Conservation (phyloP, 2,113 vertebrate genomes). For the Tragelaphus strepsiceros region DNA sequence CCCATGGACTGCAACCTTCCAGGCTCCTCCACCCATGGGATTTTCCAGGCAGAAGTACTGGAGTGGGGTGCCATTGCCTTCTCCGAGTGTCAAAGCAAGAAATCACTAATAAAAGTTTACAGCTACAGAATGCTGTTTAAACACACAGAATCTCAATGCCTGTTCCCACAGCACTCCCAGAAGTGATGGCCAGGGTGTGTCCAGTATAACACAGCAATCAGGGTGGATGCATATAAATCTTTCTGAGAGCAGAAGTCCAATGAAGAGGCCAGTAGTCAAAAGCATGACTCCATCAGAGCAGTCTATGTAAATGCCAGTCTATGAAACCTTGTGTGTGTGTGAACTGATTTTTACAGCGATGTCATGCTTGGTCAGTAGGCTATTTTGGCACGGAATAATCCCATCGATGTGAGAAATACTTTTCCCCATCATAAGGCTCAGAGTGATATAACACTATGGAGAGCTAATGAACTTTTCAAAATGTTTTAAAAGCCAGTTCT, state of each 20-base stretch:
- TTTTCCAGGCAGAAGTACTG: no score
- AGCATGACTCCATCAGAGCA: neutral
- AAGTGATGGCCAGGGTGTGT: neutral
- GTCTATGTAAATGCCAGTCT: neutral
- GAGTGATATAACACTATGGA: neutral
- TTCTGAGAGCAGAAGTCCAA: neutral
- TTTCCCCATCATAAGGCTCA: neutral
- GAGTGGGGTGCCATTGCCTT: no score
- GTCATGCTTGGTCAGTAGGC: neutral
- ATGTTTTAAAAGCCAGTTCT: conserved; percentile 47
- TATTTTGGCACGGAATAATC: conserved; percentile 16
- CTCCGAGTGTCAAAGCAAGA: neutral
- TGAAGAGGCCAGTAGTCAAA: neutral
- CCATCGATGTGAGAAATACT: neutral
- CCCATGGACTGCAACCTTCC: no score
- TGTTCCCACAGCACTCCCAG: neutral
- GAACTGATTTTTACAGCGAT: neutral
- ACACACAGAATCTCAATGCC: neutral
- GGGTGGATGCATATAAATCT: neutral
- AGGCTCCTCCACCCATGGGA: no score
- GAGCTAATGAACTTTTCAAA: conserved; percentile 53
- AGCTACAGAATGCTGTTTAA: neutral
- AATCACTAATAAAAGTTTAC: neutral
- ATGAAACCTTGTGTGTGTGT: neutral
- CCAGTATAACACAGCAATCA: neutral